Conservation (phyloP, 1,140 invertebrate genomes). For the Drosophila insularis region DNA sequence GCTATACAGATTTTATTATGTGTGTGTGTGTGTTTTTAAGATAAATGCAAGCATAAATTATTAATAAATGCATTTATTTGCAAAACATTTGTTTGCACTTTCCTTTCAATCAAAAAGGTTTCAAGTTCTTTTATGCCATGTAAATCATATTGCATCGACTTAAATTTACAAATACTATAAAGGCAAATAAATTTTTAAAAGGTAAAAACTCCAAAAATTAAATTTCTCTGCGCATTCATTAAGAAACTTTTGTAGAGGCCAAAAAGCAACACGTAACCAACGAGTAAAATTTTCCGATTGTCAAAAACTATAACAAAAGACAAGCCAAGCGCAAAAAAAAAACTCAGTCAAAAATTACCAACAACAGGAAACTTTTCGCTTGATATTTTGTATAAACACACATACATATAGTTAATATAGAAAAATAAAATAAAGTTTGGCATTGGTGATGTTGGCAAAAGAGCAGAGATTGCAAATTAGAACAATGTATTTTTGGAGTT, state of each 20-base stretch:
- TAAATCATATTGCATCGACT: too few species aligned
- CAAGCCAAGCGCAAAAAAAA: slow-evolving; percentile 31
- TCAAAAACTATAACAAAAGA: slow-evolving; percentile 57
- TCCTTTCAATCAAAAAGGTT: not conserved
- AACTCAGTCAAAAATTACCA: not conserved
- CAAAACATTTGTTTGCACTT: slow-evolving; percentile 12
- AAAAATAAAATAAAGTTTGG: slow-evolving; percentile 42
- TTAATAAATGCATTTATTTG: slow-evolving; percentile 44
- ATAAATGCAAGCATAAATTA: slow-evolving; percentile 35
- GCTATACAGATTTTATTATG: not conserved
- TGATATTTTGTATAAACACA: slow-evolving; percentile 1
- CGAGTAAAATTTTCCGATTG: slow-evolving; percentile 50
- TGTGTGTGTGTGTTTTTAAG: not conserved
- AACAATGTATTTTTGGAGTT: slow-evolving; percentile 35
- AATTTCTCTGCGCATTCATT: slow-evolving; percentile 36
- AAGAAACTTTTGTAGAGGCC: slow-evolving; percentile 48
- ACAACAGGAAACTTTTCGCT: slow-evolving; percentile 1
- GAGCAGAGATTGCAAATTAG: slow-evolving; percentile 43
- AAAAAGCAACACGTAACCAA: slow-evolving; percentile 47
- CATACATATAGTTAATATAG: not conserved
- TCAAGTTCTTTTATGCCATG: not conserved
- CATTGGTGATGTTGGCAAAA: slow-evolving; percentile 34
- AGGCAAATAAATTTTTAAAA: not conserved
- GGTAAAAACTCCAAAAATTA: not conserved
- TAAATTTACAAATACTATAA: too few species aligned